A percentile compares a stretch with the other conserved stretches of the same genome.
These are phyloP conservation scores for Pterois miles DNA, from an alignment of 2,797 vertebrate species.

Conservation along the genomic window DNA sequence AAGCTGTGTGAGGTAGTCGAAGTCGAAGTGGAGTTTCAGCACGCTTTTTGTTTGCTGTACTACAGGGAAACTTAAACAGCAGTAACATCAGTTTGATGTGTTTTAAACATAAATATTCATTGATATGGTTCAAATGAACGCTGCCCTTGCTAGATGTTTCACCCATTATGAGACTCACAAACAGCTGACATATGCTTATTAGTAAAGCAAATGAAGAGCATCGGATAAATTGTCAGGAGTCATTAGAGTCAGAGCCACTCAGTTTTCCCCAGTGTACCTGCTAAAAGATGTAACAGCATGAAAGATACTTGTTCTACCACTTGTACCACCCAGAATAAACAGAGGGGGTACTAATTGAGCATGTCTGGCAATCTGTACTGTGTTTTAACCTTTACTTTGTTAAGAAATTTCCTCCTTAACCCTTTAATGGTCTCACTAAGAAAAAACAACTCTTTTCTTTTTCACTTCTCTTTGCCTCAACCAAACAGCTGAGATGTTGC, in stretches of 20 bases:
- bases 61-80: not conserved
- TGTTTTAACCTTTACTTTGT: conserved; percentile 36
- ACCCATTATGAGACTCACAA: conserved; percentile 14
- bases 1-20: not conserved
- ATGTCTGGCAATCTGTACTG: not conserved
- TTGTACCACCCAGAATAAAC: conserved; percentile 10
- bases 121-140: conserved; percentile 21
- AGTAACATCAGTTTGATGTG: not conserved
- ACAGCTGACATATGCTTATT: conserved; percentile 67
- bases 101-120: conserved; percentile 7
- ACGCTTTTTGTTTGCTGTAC: not conserved
- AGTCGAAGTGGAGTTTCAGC: not conserved
- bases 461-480: no score
- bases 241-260: conserved; percentile 64
- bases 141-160: conserved; percentile 11
- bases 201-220: conserved; percentile 65
- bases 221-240: conserved; percentile 61
- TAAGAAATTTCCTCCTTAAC: not conserved
- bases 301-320: conserved; percentile 41
- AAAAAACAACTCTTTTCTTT: not conserved
- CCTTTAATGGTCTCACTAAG: not conserved
- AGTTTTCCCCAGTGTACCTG: conserved; percentile 42
- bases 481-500: not conserved
- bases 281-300: conserved; percentile 51
- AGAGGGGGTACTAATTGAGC: conserved; percentile 17